These are phyloP conservation scores for Ligdia adustata DNA, from an alignment of 2,888 invertebrate species.

Conservation along the genomic window DNA sequence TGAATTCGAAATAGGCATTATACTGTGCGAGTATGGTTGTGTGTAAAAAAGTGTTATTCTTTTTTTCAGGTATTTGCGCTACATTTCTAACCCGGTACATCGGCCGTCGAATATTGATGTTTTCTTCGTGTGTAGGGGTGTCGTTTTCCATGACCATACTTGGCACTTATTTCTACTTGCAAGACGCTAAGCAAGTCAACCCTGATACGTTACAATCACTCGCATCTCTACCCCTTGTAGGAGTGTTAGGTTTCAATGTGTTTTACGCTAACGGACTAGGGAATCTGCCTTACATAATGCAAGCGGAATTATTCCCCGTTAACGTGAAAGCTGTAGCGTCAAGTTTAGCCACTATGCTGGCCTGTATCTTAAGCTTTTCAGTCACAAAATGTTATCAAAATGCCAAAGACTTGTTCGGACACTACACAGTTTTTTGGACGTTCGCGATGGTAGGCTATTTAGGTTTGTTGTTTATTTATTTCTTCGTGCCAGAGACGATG, in stretches of 20 bases:
- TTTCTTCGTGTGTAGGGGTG: constrained; percentile 81
- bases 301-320: constrained; percentile 86
- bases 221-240: constrained; percentile 80
- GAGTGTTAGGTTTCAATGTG: constrained; percentile 83
- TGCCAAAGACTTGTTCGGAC: constrained; percentile 80
- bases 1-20: no score
- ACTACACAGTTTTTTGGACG: constrained; percentile 84
- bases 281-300: constrained; percentile 85
- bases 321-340: constrained; percentile 86
- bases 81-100: constrained; percentile 81
- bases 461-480: constrained; percentile 83
- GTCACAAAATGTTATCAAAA: constrained; percentile 85
- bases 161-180: constrained; percentile 81
- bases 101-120: constrained; percentile 80
- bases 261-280: constrained; percentile 85
- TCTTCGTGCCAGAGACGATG: constrained; percentile 85
- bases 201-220: constrained; percentile 60
- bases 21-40: constrained; percentile 83
- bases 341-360: constrained; percentile 81
- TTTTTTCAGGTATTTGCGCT: constrained; percentile 68
- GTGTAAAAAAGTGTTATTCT: constrained; percentile 82
- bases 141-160: constrained; percentile 78
- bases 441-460: constrained; percentile 81
- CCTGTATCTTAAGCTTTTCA: constrained; percentile 81
- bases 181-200: constrained; percentile 63